Evolutionary conservation across 2,888 invertebrate species (phyloP), one percentile per base, ranked within the genome.

Genomic region (Nymphalis polychloros): DNA sequence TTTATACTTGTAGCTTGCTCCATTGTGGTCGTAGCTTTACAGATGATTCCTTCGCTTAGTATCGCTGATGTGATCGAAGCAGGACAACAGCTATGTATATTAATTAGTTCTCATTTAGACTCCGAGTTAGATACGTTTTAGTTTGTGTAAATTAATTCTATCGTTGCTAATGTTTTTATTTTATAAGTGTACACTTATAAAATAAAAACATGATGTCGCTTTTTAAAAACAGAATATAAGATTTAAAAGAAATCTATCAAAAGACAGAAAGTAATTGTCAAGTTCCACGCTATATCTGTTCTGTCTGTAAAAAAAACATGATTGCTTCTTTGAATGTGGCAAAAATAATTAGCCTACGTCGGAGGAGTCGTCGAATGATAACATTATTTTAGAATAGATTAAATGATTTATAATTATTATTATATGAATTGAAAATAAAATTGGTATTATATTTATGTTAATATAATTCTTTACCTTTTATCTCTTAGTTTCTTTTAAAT

Each of bases 371-470:
- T 41, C 13, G 19, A 53, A 60, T 65, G 65, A 60, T 46, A 52
- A 53, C 65, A 53, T 52, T 64, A 48, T 48, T 16, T 53, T 16
- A 47, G 19, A 60, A 64, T 57, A 31, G 20, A 50, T 50, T 50
- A 50, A 65, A 60, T 53, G 46, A 46, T 31, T 47, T 53, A 48
- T 57, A 23, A 19, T 41, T 41, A n/a, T 59, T 47, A 48, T 17
- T 47, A 23, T 60, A 48, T 41, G 41, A 8, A 61, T 61, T 61
- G 47, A 10, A 48, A 49, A 46, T 19, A 35, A 67, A 61, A 68
- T 73, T 65, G 73, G 72, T 72, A 72, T 72, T 72, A 73, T 71
- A 70, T 69, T 73, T 69, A 69, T 68, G 57, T 53, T 52, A 59
- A 50, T 16, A 31, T 59, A 59, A 55, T 62, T 59, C 8, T 59